Base-by-base conservation (phyloP, 2,888 invertebrate species). In the Tiliacea aurago region DNA sequence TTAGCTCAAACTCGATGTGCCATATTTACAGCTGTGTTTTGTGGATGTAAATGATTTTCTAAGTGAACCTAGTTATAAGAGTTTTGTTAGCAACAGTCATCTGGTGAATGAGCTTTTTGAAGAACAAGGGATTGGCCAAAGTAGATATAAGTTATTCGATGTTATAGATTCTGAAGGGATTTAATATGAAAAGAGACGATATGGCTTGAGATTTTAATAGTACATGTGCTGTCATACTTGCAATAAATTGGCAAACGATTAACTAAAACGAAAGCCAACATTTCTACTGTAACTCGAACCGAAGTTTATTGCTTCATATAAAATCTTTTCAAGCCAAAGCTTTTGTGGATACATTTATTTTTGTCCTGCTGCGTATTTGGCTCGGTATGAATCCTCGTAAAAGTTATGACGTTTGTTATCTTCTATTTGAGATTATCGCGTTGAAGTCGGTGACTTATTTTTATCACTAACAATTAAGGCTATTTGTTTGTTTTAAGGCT, bases 321-420 rank as follows among this genome's bases (percentile, higher is more conserved):
- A 83, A 83, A 72, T 51, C 1, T 70, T 73, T 70, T 71, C 41
- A 28, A 61, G 73, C 58, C 56, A 83, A 78, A 69, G 45, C 67
- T 74, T 73, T 59, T 78, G 67, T 81, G 28, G 23, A 72, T 73
- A 47, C 72, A 75, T 47, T 55, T 84, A 84, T 86, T 80, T 80
- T 73, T 53, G 73, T 74, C 58, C 66, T 59, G 43, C 28, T 64
- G 61, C 77, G 76, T 73, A 76, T 82, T 84, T 76, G 74, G 75
- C 74, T 41, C 53, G 76, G 61, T 59, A 64, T 15, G 20, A 76
- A 77, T 74, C 62, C 56, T 82, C 82, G 62, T 82, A 71, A 84
- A 85, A 80, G n/a, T 69, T 79, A 73, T 80, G 71, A 86, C 71
- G 68, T 70, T 76, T 13, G 58, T 62, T 62, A 65, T 70, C 49